phyloP scores from a whole-genome alignment of 2,797 vertebrate genomes.

The Malurus splendens region DNA sequence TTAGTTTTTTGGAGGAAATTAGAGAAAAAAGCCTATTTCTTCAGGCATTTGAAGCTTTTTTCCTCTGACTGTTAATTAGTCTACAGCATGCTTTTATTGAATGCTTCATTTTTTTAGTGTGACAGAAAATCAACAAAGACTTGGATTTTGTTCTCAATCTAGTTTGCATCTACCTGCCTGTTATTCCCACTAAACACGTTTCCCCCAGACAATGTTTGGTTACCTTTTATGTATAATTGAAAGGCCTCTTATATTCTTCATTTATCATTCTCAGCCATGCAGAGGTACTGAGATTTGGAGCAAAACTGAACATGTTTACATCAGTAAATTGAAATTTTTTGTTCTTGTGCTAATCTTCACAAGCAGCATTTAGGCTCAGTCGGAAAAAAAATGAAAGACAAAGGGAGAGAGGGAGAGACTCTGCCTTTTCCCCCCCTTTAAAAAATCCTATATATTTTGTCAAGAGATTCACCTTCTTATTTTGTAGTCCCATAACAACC shows the following conservation, averaged over 20 bases:
- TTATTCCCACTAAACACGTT: not conserved
- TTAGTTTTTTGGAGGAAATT: not conserved
- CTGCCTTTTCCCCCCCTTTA: accelerated
- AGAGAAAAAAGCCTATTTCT: not conserved
- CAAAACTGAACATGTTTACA: not conserved
- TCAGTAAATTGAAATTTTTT: not conserved
- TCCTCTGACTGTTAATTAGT: not conserved
- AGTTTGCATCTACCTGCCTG: not conserved
- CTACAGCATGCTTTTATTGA: not conserved
- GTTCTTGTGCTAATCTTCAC: not conserved
- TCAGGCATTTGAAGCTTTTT: not conserved
- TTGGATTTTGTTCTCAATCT: not conserved
- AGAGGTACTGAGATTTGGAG: not conserved
- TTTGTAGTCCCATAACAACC: not conserved
- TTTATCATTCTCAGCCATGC: not conserved
- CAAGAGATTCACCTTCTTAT: not conserved
- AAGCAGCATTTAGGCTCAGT: not conserved
- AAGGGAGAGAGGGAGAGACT: accelerated
- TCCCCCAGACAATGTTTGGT: not conserved
- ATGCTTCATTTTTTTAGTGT: not conserved
- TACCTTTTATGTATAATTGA: not conserved
- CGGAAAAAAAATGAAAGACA: not conserved
- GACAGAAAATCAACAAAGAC: constrained; percentile 3
- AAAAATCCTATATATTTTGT: not conserved
- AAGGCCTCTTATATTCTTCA: not conserved